phyloP scores from a whole-genome alignment of 2,888 invertebrate species.

The Noctua janthe region DNA sequence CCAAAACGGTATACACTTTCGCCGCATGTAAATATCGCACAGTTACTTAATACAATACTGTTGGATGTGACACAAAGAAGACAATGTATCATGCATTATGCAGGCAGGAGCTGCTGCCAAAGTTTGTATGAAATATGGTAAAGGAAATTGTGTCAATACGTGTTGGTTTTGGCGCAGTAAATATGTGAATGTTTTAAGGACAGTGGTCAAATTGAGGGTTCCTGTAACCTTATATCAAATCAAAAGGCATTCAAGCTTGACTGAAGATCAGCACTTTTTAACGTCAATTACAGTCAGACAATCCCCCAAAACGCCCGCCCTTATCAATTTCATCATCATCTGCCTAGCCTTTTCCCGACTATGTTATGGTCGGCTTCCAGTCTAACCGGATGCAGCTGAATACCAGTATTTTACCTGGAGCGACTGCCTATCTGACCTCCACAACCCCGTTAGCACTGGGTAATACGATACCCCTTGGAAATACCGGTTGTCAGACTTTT shows the following conservation, averaged over 20 bases:
- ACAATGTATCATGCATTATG: constrained; percentile 67
- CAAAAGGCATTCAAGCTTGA: neutral
- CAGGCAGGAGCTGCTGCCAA: constrained; percentile 49
- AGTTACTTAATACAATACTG: constrained; percentile 56
- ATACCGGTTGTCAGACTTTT: too few species aligned
- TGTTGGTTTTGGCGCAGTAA: constrained; percentile 57
- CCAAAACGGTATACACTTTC: constrained; percentile 54
- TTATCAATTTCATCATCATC: too few species aligned
- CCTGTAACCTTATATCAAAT: neutral
- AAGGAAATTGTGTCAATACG: constrained; percentile 65
- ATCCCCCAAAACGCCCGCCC: neutral
- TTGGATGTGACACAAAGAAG: constrained; percentile 26
- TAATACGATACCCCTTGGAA: too few species aligned
- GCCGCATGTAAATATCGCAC: constrained; percentile 52
- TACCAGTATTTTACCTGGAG: too few species aligned
- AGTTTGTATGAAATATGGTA: constrained; percentile 56
- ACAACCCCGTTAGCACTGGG: too few species aligned
- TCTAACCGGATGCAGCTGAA: too few species aligned
- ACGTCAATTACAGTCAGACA: neutral
- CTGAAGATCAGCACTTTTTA: neutral
- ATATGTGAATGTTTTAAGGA: neutral
- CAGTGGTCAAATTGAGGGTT: neutral
- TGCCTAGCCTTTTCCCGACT: too few species aligned
- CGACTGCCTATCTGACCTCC: too few species aligned
- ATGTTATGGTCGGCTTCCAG: too few species aligned